Base-by-base conservation (phyloP, 2,888 invertebrate species). In the Globia sparganii region DNA sequence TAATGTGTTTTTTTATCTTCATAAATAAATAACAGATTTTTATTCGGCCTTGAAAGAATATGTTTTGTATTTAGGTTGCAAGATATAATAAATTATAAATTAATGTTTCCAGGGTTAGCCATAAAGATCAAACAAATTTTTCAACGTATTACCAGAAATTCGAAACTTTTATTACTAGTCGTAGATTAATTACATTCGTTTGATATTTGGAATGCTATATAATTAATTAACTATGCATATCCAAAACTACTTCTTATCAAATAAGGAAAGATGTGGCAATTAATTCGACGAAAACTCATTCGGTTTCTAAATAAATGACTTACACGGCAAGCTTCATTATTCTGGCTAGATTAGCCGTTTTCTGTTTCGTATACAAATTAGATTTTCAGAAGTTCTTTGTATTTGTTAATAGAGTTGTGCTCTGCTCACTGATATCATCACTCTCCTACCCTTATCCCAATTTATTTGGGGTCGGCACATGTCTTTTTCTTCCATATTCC, bases 261-360 rank as follows among this genome's bases (percentile, higher is more conserved):
- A 80, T 67, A 75, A 25, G 86, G 88, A 69, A 73, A 75, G 75
- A 79, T 77, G 68, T 77, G 25, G 73, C 80, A 84, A 88, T 88
- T 87, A 86, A 84, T 84, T 81, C 72, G 49, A 40, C 78, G 65
- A 69, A 73, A 78, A 75, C 65, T 77, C 58, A 75, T 80, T 80
- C 53, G 61, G 78, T 83, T 85, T 70, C 83, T 71, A 62, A 89
- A 86, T 71, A 81, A 81, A 80, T 59, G 53, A 80, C 89, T 77
- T 83, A 83, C 78, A 88, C 83, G 89, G 89, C 66, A 81, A 66
- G 64, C 62, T 75, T 68, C 80, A 83, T 88, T 86, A 88, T 77
- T 74, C 62, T 53, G 66, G 25, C n/a, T 70, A 64, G 71, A 88
- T 82, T 86, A 83, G 72, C 62, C 72, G 56, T 43, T 72, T 80